These are phyloP conservation scores for Poeciliopsis turrubarensis DNA, from an alignment of 2,113 vertebrate species.

Conservation along the genomic window DNA sequence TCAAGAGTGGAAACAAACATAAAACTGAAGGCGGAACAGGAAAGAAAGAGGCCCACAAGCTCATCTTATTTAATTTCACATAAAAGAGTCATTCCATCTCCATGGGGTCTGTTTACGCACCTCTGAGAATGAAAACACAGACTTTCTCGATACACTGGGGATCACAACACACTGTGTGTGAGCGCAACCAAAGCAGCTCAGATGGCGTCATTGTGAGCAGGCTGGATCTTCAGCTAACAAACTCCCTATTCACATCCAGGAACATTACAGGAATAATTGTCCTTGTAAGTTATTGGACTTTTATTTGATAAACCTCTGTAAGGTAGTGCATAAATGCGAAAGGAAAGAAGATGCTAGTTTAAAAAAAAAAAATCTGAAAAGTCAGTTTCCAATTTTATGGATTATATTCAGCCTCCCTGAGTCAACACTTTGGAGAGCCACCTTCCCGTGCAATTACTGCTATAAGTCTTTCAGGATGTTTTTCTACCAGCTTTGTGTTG, in stretches of 20 bases:
- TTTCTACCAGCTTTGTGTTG: too few species aligned
- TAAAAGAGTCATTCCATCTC: conserved; percentile 65
- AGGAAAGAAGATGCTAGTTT: background rate
- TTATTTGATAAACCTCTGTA: background rate
- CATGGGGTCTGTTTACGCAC: conserved; percentile 45
- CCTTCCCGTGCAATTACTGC: too few species aligned
- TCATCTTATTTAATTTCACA: conserved; percentile 75
- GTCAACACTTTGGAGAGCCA: too few species aligned
- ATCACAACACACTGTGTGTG: conserved; percentile 1
- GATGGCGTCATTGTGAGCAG: conserved; percentile 12
- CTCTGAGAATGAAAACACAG: conserved; percentile 27
- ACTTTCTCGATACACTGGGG: conserved; percentile 7
- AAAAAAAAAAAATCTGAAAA: background rate
- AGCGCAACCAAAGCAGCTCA: conserved; percentile 1
- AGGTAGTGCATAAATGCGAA: background rate
- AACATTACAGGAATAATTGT: background rate
- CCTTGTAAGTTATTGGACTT: background rate
- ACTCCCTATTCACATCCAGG: background rate
- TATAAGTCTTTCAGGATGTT: too few species aligned
- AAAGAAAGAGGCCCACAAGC: conserved; percentile 63
- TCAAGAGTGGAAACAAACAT: conserved; percentile 62
- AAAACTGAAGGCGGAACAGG: conserved; percentile 68
- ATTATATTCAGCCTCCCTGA: background rate
- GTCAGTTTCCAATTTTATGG: background rate
- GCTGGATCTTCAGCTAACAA: conserved; percentile 10